Conservation (phyloP, 2,797 vertebrate species). For the Gastrophryne carolinensis region DNA sequence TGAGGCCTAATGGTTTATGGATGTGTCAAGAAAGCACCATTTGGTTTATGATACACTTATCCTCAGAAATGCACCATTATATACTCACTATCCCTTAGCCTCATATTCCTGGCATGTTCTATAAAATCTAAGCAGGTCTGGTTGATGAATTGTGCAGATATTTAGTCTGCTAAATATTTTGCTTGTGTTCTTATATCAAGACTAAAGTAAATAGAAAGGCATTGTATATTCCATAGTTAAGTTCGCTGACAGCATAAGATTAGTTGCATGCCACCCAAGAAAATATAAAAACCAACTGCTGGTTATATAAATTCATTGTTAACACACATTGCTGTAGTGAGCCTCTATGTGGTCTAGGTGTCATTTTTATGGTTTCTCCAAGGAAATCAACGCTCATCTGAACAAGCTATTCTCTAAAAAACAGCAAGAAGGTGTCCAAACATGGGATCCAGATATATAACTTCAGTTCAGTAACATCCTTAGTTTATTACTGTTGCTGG, state of each 20-base stretch:
- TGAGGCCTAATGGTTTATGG: no score
- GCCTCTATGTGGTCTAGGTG: constrained; percentile 24
- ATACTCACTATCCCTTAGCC: no score
- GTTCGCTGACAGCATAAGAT: background rate
- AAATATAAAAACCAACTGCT: constrained; percentile 15
- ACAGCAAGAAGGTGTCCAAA: no score
- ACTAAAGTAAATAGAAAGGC: constrained; percentile 36
- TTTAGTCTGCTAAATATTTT: constrained; percentile 33
- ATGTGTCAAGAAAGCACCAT: no score
- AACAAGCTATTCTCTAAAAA: no score
- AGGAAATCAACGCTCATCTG: no score
- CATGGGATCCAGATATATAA: no score
- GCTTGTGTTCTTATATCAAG: background rate
- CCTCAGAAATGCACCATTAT: no score
- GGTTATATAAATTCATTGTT: background rate
- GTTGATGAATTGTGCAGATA: constrained; percentile 46
- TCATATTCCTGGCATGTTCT: constrained; percentile 52
- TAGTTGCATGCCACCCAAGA: constrained; percentile 26
- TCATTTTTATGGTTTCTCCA: constrained; percentile 3
- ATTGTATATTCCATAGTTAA: background rate
- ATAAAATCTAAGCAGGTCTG: constrained; percentile 42
- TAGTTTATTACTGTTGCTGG: no score
- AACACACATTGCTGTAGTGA: background rate
- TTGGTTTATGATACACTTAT: no score
- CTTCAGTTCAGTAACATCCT: no score